These are phyloP conservation scores for Ormyrus nitidulus DNA, from an alignment of 2,888 invertebrate genomes.

Conservation along the genomic window DNA sequence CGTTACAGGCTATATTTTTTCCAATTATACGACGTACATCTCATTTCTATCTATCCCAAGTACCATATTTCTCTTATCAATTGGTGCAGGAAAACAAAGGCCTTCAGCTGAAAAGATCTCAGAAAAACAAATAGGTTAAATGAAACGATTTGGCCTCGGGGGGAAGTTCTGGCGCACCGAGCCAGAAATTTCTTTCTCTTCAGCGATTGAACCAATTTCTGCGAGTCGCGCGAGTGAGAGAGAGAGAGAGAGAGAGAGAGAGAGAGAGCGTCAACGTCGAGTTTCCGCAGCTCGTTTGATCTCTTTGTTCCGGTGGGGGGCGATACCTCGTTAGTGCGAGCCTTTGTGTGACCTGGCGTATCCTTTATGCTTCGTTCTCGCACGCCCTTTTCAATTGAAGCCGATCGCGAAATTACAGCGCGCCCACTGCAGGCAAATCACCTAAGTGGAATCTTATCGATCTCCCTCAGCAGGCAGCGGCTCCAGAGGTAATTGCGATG, in stretches of 20 bases:
- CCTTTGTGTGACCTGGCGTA: constrained; percentile 5
- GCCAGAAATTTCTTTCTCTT: constrained; percentile 19
- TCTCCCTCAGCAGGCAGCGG: not conserved
- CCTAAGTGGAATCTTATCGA: constrained; percentile 1
- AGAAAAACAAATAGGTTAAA: constrained; percentile 12
- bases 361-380: not conserved
- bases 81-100: no score
- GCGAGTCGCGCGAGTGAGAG: not conserved
- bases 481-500: no score
- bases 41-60: no score
- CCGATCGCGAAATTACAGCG: constrained; percentile 16
- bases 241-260: no score
- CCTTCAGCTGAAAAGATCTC: no score
- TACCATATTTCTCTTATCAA: not conserved
- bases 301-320: constrained; percentile 31
- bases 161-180: not conserved
- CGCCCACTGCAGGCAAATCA: not conserved
- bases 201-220: constrained; percentile 37
- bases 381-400: not conserved
- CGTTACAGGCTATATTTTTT: no score
- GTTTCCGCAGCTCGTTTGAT: constrained; percentile 38
- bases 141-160: constrained; percentile 26
- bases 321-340: constrained; percentile 48
- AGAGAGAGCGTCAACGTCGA: not conserved
- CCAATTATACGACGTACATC: no score